Percentiles rank a stretch among this genome's conserved stretches.
These are phyloP conservation scores for Bombus terrestris DNA, from an alignment of 1,140 invertebrate species.

Conservation along the genomic window DNA sequence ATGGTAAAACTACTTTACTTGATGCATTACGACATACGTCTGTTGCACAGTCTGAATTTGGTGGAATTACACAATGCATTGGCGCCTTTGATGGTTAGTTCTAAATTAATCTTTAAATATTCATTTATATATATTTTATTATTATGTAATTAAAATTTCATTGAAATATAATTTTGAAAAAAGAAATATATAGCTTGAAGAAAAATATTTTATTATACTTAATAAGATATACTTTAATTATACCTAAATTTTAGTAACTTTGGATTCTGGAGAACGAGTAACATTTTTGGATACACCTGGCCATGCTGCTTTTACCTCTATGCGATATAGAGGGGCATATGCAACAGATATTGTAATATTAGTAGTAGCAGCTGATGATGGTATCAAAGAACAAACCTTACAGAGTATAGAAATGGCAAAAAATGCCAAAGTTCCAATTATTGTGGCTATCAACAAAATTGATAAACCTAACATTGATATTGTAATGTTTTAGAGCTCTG, in stretches of 20 bases:
- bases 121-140: not conserved
- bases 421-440: constrained; percentile 92
- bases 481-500: constrained; percentile 82
- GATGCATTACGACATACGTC: constrained; percentile 94
- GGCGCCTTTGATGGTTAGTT: constrained; percentile 94
- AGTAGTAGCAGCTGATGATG: constrained; percentile 99
- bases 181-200: not conserved
- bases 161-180: not conserved
- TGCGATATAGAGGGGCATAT: constrained; percentile 95
- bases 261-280: constrained; percentile 88
- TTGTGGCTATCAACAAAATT: constrained; percentile 99
- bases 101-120: not conserved
- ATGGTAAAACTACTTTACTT: constrained; percentile 98
- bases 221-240: constrained; percentile 31
- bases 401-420: constrained; percentile 91
- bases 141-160: not conserved
- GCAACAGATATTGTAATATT: constrained; percentile 97
- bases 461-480: constrained; percentile 95
- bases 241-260: constrained; percentile 82
- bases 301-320: constrained; percentile 97
- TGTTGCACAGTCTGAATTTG: constrained; percentile 96
- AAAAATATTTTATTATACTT: not conserved
- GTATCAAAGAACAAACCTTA: constrained; percentile 98
- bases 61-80: constrained; percentile 99
- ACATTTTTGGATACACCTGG: constrained; percentile 99